Conservation (phyloP, 2,797 vertebrate genomes). For the Australoheros facetus region DNA sequence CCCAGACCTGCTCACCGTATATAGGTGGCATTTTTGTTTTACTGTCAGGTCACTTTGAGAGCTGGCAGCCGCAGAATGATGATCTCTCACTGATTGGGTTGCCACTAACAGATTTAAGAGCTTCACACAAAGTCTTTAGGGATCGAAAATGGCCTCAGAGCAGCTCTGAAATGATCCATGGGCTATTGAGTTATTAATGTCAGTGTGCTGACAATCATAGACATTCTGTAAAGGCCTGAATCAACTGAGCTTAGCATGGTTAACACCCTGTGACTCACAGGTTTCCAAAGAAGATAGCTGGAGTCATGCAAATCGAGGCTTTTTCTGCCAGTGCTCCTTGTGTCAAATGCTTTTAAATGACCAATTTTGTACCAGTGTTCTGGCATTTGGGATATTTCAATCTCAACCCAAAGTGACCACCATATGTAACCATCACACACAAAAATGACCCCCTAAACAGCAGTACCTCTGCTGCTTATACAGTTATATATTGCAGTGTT, state of each 20-base stretch:
- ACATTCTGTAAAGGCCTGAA: constrained; percentile 15
- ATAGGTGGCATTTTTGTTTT: constrained; percentile 18
- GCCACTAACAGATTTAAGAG: constrained; percentile 34
- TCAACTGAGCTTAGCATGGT: constrained; percentile 31
- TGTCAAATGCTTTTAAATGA: constrained; percentile 28
- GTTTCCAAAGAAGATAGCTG: constrained; percentile 43
- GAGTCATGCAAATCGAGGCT: constrained; percentile 32
- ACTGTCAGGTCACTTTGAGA: constrained; percentile 22
- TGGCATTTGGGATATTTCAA: background rate
- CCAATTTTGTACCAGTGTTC: background rate
- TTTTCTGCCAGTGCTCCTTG: constrained; percentile 9
- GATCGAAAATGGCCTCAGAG: constrained; percentile 39
- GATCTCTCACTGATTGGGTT: constrained; percentile 32
- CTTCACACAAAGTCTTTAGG: constrained; percentile 21
- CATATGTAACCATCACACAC: background rate
- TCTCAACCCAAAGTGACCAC: background rate
- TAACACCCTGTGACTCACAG: constrained; percentile 25
- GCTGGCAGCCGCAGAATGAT: constrained; percentile 20
- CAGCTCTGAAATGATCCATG: constrained; percentile 40
- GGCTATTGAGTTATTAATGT: constrained; percentile 48
- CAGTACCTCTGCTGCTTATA: background rate
- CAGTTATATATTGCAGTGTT: background rate
- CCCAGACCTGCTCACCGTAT: background rate
- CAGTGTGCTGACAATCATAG: constrained; percentile 30
- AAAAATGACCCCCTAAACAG: background rate